Conservation (phyloP, 2,888 invertebrate species). For the Carabus problematicus region DNA sequence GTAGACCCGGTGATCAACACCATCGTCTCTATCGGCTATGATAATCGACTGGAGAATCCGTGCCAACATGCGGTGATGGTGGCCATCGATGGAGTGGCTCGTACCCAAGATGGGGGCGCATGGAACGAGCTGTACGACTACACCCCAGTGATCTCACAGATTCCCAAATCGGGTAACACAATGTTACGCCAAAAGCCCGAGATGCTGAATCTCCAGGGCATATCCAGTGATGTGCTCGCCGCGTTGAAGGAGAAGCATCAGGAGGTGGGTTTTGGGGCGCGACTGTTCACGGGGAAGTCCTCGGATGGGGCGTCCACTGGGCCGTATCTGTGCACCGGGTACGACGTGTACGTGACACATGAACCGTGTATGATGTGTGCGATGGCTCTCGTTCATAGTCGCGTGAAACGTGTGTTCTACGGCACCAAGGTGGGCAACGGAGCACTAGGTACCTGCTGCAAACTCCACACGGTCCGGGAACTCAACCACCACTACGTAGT, state of each 20-base stretch:
- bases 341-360: slow-evolving; percentile 78
- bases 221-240: slow-evolving; percentile 57
- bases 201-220: slow-evolving; percentile 54
- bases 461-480: slow-evolving; percentile 78
- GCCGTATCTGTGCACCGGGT: slow-evolving; percentile 87
- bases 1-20: slow-evolving; percentile 74
- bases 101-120: slow-evolving; percentile 80
- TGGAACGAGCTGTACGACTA: slow-evolving; percentile 59
- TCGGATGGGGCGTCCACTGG: slow-evolving; percentile 58
- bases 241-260: slow-evolving; percentile 57
- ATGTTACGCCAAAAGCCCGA: slow-evolving; percentile 41
- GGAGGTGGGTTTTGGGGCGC: slow-evolving; percentile 62
- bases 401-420: slow-evolving; percentile 84
- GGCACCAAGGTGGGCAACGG: slow-evolving; percentile 67
- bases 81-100: slow-evolving; percentile 84
- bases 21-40: slow-evolving; percentile 72
- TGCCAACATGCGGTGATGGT: slow-evolving; percentile 86
- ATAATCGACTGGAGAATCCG: slow-evolving; percentile 68
- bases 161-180: slow-evolving; percentile 37
- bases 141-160: slow-evolving; percentile 21
- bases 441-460: slow-evolving; percentile 73
- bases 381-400: slow-evolving; percentile 94
- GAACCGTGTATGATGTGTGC: slow-evolving; percentile 96
- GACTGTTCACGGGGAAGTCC: slow-evolving; percentile 55
- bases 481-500: slow-evolving; percentile 94